A percentile compares a stretch with the other conserved stretches of the same genome.
Conservation (phyloP, 2,888 invertebrate genomes). For the Dynastes maya region DNA sequence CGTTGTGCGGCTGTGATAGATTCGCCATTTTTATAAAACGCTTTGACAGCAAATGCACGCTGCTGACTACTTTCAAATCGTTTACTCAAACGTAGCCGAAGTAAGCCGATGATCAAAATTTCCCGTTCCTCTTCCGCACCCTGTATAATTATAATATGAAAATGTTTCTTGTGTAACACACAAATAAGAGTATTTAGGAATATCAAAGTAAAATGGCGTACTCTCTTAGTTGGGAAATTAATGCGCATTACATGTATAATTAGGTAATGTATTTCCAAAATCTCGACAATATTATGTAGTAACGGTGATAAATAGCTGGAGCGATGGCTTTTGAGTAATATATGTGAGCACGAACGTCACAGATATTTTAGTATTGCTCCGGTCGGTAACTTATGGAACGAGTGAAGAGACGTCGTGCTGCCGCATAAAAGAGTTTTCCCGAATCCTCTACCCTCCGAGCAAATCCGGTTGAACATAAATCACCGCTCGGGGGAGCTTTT, state of each 20-base stretch:
- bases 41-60: too few relatives aligned
- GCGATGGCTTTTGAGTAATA: slow-evolving; percentile 41
- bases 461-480: slow-evolving; percentile 61
- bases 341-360: slow-evolving; percentile 30
- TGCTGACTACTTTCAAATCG: too few relatives aligned
- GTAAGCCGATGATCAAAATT: too few relatives aligned
- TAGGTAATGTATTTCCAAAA: slow-evolving; percentile 13
- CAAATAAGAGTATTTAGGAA: too few relatives aligned
- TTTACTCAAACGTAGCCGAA: too few relatives aligned
- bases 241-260: background rate
- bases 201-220: too few relatives aligned
- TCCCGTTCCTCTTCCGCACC: too few relatives aligned
- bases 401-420: slow-evolving; percentile 48
- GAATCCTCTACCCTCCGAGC: slow-evolving; percentile 49
- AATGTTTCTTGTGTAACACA: too few relatives aligned
- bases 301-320: slow-evolving; percentile 44
- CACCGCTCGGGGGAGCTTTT: slow-evolving; percentile 60
- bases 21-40: too few relatives aligned
- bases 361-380: slow-evolving; percentile 48
- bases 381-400: slow-evolving; percentile 50
- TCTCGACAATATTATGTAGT: slow-evolving; percentile 5
- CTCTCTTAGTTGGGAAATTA: too few relatives aligned
- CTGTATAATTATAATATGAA: too few relatives aligned
- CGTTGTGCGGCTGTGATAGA: too few relatives aligned
- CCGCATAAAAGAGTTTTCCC: slow-evolving; percentile 52